phyloP scores from a whole-genome alignment of 2,797 vertebrate genomes.

The Periophthalmus magnuspinnatus region DNA sequence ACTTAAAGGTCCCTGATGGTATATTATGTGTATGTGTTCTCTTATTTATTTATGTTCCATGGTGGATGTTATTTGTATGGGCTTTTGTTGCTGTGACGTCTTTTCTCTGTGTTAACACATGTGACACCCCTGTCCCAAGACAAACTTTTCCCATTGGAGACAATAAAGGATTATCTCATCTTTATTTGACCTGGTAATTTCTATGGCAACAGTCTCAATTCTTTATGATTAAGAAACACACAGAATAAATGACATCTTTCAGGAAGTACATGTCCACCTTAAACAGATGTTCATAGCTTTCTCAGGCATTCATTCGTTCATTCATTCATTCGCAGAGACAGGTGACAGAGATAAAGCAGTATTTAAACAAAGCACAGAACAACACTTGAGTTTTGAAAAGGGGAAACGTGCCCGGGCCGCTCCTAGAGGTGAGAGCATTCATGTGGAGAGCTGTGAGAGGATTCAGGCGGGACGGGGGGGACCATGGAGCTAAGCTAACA shows the following conservation, averaged over 20 bases:
- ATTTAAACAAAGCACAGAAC: constrained; percentile 16
- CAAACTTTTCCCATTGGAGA: too few relatives aligned
- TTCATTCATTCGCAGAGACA: constrained; percentile 8
- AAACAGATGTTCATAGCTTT: constrained; percentile 49
- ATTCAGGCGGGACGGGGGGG: constrained; percentile 26
- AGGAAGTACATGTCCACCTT: constrained; percentile 44
- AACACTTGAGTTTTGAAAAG: constrained; percentile 5
- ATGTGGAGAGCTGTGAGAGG: constrained; percentile 14
- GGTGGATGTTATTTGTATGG: too few relatives aligned
- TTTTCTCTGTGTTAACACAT: too few relatives aligned
- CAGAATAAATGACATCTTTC: background rate
- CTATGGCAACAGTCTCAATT: background rate
- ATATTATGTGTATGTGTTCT: too few relatives aligned
- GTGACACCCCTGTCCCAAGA: too few relatives aligned
- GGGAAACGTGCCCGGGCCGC: constrained; percentile 1
- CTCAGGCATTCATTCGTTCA: background rate
- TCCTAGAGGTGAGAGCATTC: constrained; percentile 8
- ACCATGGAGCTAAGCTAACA: constrained; percentile 1
- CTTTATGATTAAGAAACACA: background rate
- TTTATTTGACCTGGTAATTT: too few relatives aligned
- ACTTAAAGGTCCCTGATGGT: too few relatives aligned
- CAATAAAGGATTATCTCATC: too few relatives aligned
- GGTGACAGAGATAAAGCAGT: constrained; percentile 7
- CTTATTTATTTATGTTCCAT: too few relatives aligned
- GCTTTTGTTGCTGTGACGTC: too few relatives aligned